Percentiles rank a stretch among this genome's conserved stretches.
phyloP scores from a whole-genome alignment of 2,888 invertebrate genomes.

The Troides aeacus region DNA sequence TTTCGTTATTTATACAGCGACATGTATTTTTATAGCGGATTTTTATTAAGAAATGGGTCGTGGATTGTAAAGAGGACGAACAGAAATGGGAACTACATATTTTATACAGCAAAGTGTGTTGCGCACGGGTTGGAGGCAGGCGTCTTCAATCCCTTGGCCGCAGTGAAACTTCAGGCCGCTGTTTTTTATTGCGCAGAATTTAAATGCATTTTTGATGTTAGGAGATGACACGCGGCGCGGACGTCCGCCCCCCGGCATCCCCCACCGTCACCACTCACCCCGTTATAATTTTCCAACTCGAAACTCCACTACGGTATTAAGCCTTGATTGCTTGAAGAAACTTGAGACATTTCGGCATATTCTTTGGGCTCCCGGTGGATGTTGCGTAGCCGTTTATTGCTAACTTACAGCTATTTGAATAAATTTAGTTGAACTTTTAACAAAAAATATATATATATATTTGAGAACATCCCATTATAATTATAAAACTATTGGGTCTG shows the following conservation, averaged over 20 bases:
- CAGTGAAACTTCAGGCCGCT: conserved; percentile 75
- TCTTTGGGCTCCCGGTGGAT: conserved; percentile 77
- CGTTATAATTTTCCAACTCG: conserved; percentile 80
- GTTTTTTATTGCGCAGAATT: conserved; percentile 80
- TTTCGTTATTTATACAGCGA: conserved; percentile 36
- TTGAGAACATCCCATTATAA: no score
- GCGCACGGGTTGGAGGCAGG: conserved; percentile 50
- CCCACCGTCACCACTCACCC: conserved; percentile 50
- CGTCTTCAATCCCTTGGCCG: conserved; percentile 70
- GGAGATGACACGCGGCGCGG: conserved; percentile 80
- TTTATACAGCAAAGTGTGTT: conserved; percentile 61
- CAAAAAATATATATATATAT: neutral
- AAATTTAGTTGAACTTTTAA: conserved; percentile 60
- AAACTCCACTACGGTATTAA: conserved; percentile 80
- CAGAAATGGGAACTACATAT: conserved; percentile 52
- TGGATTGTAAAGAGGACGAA: conserved; percentile 36
- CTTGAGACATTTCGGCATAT: conserved; percentile 79
- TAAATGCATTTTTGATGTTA: conserved; percentile 82
- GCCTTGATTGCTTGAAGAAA: conserved; percentile 80
- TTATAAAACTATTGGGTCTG: no score
- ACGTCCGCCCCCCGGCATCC: conserved; percentile 67
- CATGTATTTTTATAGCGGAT: conserved; percentile 33
- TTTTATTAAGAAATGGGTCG: conserved; percentile 34
- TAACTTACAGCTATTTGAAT: conserved; percentile 71
- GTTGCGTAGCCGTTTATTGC: conserved; percentile 73